Evolutionary conservation across 2,888 invertebrate genomes (phyloP).

Genomic region (Sycophila texana): DNA sequence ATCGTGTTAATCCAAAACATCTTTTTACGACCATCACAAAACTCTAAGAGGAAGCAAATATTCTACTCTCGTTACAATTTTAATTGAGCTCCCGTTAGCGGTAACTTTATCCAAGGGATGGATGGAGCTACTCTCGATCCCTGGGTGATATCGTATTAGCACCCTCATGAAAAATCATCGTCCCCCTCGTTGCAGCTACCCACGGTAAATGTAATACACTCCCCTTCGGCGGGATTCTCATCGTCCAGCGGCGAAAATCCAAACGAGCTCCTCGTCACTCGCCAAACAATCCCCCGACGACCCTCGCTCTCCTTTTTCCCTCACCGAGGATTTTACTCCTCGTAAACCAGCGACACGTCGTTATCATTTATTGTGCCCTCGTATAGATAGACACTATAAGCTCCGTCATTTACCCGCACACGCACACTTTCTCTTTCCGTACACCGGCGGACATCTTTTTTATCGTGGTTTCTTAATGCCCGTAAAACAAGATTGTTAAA

Average conservation of each 20-base stretch:
- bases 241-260: not conserved
- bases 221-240: not conserved
- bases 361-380: constrained; percentile 10
- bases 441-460: no score
- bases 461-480: no score
- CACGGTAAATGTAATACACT: not conserved
- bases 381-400: no score
- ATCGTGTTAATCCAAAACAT: no score
- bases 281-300: not conserved
- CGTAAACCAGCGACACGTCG: constrained; percentile 40
- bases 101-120: no score
- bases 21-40: no score
- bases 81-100: no score
- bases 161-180: constrained; percentile 22
- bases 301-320: not conserved
- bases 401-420: not conserved
- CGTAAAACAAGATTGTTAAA: no score
- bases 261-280: not conserved
- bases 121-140: no score
- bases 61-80: no score
- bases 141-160: no score
- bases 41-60: no score
- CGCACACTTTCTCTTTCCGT: not conserved
- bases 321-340: constrained; percentile 31
- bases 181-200: not conserved